Conservation (phyloP, 2,113 vertebrate species). For the Edolisoma coerulescens region DNA sequence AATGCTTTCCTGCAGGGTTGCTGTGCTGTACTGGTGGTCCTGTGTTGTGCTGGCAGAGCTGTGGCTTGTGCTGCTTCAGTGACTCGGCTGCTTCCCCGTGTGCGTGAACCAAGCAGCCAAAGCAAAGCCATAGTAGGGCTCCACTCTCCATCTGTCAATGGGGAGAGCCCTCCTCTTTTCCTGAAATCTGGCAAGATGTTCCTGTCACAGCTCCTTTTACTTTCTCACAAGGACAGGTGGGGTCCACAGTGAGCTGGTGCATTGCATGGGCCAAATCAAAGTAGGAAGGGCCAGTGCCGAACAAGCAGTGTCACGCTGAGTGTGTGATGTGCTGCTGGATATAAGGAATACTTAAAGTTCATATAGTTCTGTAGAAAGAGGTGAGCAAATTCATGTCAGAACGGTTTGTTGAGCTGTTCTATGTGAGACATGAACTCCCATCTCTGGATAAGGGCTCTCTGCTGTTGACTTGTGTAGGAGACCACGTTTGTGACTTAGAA, state of each 20-base stretch:
- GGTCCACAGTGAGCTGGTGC: background rate
- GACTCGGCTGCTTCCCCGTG: accelerated
- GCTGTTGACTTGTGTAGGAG: background rate
- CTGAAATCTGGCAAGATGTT: background rate
- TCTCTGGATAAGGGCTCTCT: background rate
- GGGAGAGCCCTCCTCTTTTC: background rate
- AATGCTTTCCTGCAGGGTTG: background rate
- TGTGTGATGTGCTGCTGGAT: background rate
- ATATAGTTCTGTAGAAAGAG: background rate
- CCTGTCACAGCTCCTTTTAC: background rate
- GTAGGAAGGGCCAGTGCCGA: background rate
- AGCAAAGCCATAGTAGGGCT: accelerated
- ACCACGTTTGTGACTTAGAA: background rate
- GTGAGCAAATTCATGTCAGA: background rate
- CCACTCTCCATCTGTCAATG: background rate
- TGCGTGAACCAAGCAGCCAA: background rate
- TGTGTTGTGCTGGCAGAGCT: background rate
- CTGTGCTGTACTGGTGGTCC: background rate
- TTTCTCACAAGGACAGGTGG: background rate
- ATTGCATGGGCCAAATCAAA: background rate
- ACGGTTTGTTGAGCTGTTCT: background rate
- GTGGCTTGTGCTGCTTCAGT: background rate
- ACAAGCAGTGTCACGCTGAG: background rate
- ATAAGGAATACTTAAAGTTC: background rate
- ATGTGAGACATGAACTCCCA: accelerated